These are phyloP conservation scores for Thamnophis sirtalis DNA, from an alignment of 2,113 vertebrate genomes.

Conservation along the genomic window DNA sequence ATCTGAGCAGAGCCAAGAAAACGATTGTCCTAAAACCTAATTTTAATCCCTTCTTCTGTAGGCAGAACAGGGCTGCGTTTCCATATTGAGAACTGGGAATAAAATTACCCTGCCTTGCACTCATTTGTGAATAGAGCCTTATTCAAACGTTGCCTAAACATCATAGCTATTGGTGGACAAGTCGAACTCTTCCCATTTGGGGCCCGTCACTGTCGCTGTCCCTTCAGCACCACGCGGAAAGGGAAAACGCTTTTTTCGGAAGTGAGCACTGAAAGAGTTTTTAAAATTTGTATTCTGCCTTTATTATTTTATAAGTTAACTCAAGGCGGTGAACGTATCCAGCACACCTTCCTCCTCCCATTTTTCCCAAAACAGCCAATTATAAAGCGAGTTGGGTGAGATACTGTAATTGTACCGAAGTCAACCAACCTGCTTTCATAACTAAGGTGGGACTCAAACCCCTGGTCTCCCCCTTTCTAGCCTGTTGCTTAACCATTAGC, in stretches of 20 bases:
- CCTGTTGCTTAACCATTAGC: background rate
- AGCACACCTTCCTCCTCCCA: background rate
- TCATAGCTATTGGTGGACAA: background rate
- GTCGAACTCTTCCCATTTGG: too few species aligned
- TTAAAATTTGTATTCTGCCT: background rate
- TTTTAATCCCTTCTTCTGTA: background rate
- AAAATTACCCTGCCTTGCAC: background rate
- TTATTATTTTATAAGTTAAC: background rate
- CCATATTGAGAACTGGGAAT: background rate
- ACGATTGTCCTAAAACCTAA: background rate
- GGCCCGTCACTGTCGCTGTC: conserved; percentile 44
- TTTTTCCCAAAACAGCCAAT: background rate
- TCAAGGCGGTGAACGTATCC: background rate
- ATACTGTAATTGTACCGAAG: background rate
- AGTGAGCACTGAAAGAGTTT: background rate
- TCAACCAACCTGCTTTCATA: background rate
- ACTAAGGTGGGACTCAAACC: background rate
- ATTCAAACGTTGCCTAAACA: background rate
- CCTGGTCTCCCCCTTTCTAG: background rate
- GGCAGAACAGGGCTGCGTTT: background rate
- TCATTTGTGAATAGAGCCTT: background rate
- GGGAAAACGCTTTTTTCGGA: background rate
- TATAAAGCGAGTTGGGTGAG: background rate
- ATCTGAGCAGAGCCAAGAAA: background rate
- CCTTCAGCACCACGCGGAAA: conserved; percentile 58